Conservation (phyloP, 2,113 vertebrate species). For the Gracilinanus agilis region DNA sequence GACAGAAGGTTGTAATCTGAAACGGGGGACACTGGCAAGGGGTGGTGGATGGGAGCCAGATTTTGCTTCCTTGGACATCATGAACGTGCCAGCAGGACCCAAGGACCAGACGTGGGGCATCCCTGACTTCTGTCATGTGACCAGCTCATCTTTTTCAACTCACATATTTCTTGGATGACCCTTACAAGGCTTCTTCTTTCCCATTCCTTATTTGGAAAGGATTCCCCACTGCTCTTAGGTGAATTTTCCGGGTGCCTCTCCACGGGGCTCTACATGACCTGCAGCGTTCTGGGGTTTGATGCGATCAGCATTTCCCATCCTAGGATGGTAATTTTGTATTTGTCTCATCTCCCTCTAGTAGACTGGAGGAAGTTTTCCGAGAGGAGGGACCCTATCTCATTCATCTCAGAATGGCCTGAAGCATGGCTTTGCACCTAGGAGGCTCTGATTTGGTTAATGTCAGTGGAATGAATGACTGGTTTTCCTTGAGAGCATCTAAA, state of each 20-base stretch:
- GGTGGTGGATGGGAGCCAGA: background rate
- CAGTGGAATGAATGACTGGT: background rate
- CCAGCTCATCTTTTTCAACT: background rate
- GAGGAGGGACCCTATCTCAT: background rate
- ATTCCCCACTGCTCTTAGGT: background rate
- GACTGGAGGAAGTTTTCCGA: background rate
- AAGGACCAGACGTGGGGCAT: background rate
- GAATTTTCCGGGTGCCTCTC: background rate
- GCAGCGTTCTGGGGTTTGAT: background rate
- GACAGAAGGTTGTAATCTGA: background rate
- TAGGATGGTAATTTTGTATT: background rate
- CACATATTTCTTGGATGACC: background rate
- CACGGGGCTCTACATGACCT: no score
- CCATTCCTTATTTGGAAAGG: background rate
- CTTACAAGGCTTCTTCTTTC: background rate
- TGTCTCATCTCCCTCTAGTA: background rate
- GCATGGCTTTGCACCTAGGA: background rate
- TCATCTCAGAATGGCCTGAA: background rate
- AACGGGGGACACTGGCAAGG: background rate
- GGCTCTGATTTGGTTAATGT: background rate
- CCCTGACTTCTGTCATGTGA: background rate
- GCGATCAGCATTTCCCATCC: background rate
- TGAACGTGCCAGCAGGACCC: background rate
- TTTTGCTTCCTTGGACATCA: background rate
- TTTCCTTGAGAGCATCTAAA: background rate